These are phyloP conservation scores for Parapsyche elsis DNA, from an alignment of 1,140 invertebrate species.

Conservation along the genomic window DNA sequence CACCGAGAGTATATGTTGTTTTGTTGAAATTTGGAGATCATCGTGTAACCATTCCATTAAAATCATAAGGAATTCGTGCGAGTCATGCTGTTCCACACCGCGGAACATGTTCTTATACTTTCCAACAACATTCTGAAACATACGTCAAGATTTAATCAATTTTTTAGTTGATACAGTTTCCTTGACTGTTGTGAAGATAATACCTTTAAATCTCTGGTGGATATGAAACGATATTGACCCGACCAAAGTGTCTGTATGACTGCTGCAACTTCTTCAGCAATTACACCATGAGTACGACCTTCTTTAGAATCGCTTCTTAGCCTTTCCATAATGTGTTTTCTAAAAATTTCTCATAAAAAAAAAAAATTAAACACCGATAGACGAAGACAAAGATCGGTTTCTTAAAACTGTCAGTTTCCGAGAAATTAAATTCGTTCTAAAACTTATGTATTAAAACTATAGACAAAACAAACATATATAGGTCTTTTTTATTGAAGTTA, in stretches of 20 bases:
- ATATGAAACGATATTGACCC: conserved; percentile 81
- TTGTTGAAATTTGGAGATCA: conserved; percentile 74
- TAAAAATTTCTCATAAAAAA: conserved; percentile 57
- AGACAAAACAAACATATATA: too few species aligned
- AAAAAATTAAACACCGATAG: conserved; percentile 3
- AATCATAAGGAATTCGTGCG: conserved; percentile 93
- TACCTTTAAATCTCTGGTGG: conserved; percentile 82
- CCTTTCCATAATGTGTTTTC: conserved; percentile 41
- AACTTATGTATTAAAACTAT: too few species aligned
- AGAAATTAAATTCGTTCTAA: too few species aligned
- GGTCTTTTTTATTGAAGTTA: too few species aligned
- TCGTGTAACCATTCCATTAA: conserved; percentile 92
- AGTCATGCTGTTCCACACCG: conserved; percentile 91
- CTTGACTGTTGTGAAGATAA: too few species aligned
- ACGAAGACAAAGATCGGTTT: too few species aligned
- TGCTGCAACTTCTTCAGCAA: conserved; percentile 80
- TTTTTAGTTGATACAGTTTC: too few species aligned
- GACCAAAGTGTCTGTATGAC: conserved; percentile 80
- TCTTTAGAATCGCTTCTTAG: neutral
- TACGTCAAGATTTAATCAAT: neutral
- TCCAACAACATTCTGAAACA: conserved; percentile 75
- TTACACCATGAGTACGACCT: conserved; percentile 71
- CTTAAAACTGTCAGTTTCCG: too few species aligned
- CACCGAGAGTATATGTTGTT: conserved; percentile 55
- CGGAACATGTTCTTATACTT: conserved; percentile 82